Conservation (phyloP, 2,888 invertebrate genomes). For the Aleiodes testaceus region DNA sequence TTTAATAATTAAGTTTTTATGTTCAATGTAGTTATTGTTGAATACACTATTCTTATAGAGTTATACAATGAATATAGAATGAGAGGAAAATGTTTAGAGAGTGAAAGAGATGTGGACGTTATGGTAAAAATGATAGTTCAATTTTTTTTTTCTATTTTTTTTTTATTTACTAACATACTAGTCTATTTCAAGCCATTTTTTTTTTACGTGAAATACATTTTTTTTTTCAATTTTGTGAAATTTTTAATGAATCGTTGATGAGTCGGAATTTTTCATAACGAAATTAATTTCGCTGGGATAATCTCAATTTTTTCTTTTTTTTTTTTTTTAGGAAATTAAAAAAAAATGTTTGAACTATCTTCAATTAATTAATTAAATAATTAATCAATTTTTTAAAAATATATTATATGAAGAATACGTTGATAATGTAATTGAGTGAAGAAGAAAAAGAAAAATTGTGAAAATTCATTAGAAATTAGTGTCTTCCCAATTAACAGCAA, state of each 20-base stretch:
- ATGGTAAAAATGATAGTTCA: slow-evolving; percentile 4
- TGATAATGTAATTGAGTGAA: slow-evolving; percentile 30
- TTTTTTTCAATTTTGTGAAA: slow-evolving; percentile 4
- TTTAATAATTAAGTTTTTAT: slow-evolving; percentile 35
- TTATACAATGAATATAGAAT: slow-evolving; percentile 51
- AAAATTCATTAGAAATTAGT: slow-evolving; percentile 14
- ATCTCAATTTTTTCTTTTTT: too few relatives aligned
- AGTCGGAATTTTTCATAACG: neutral
- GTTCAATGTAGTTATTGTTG: slow-evolving; percentile 66
- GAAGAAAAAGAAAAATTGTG: slow-evolving; percentile 20
- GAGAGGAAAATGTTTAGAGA: slow-evolving; percentile 54
- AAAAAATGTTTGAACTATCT: too few relatives aligned
- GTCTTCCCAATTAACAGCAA: slow-evolving; percentile 15
- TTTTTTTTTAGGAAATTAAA: too few relatives aligned
- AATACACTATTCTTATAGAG: slow-evolving; percentile 68
- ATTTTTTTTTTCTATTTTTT: slow-evolving; percentile 10
- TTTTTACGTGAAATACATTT: neutral
- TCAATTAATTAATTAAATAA: neutral
- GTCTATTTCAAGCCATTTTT: slow-evolving; percentile 29
- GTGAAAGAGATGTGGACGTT: slow-evolving; percentile 46
- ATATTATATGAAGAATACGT: slow-evolving; percentile 1
- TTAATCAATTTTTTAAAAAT: neutral
- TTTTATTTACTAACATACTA: slow-evolving; percentile 28
- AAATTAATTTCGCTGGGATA: neutral
- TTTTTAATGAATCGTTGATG: neutral